Evolutionary conservation across 2,797 vertebrate species (phyloP).

Genomic region (Thaleichthys pacificus): DNA sequence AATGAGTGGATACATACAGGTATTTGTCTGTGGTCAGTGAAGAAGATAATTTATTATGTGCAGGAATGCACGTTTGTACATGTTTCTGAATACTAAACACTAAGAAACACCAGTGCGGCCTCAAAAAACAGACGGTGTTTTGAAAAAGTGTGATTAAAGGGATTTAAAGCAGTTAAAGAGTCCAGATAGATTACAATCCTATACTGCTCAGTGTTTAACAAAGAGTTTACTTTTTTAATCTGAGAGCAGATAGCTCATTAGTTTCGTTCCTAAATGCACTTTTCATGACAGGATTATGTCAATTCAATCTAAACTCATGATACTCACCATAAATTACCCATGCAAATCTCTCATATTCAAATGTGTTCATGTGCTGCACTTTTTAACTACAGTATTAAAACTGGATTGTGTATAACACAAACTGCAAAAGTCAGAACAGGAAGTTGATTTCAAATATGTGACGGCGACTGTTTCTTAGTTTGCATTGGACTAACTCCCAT

Average conservation of each 20-base stretch:
- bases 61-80: constrained; percentile 16
- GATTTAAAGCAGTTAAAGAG: neutral
- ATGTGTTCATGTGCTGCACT: no score
- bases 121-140: neutral
- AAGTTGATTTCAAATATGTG: neutral
- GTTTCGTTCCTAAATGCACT: neutral
- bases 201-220: neutral
- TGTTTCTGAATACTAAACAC: constrained; percentile 35
- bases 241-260: neutral
- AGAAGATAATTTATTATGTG: neutral
- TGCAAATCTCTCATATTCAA: no score
- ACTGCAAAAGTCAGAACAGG: no score
- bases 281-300: neutral
- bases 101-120: neutral
- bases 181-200: neutral
- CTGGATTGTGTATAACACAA: no score
- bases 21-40: neutral
- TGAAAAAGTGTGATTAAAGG: neutral
- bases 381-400: no score
- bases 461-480: neutral
- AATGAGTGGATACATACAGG: no score
- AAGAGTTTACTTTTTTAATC: neutral
- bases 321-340: no score
- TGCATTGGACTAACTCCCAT: neutral
- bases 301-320: neutral